Conservation (phyloP, 2,888 invertebrate genomes). For the Cephus runcator region DNA sequence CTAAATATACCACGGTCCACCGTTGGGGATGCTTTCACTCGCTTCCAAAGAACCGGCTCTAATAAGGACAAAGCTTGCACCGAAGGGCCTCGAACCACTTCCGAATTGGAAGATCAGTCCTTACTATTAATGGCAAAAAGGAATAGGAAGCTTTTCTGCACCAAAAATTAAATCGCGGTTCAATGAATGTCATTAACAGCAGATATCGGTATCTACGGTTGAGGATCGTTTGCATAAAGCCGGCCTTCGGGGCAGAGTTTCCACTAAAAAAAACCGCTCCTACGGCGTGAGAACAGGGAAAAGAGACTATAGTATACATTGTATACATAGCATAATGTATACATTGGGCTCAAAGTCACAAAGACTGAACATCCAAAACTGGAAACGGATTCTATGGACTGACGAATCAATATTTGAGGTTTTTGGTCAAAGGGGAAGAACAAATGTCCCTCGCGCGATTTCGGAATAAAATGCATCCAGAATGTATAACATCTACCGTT, state of each 20-base stretch:
- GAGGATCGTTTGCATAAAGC: constrained; percentile 28
- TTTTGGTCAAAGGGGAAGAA: constrained; percentile 20
- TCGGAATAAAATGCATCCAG: constrained; percentile 9
- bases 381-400: constrained; percentile 24
- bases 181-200: constrained; percentile 8
- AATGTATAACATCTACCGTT: constrained; percentile 27
- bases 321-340: background rate
- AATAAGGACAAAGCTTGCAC: too few species aligned
- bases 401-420: constrained; percentile 30
- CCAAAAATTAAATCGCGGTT: constrained; percentile 16
- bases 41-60: too few species aligned
- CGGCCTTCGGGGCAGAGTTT: constrained; percentile 20
- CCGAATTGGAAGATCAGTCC: constrained; percentile 19
- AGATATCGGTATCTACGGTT: constrained; percentile 16
- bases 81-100: constrained; percentile 5
- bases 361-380: constrained; percentile 21
- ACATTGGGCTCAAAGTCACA: constrained; percentile 27
- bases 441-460: constrained; percentile 13
- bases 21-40: too few species aligned
- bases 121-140: constrained; percentile 18
- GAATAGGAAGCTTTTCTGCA: constrained; percentile 13
- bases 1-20: too few species aligned
- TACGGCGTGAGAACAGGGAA: constrained; percentile 16
- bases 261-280: constrained; percentile 19
- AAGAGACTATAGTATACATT: constrained; percentile 6